Evolutionary conservation across 2,797 vertebrate species (phyloP).

Genomic region (Siniperca obscura): DNA sequence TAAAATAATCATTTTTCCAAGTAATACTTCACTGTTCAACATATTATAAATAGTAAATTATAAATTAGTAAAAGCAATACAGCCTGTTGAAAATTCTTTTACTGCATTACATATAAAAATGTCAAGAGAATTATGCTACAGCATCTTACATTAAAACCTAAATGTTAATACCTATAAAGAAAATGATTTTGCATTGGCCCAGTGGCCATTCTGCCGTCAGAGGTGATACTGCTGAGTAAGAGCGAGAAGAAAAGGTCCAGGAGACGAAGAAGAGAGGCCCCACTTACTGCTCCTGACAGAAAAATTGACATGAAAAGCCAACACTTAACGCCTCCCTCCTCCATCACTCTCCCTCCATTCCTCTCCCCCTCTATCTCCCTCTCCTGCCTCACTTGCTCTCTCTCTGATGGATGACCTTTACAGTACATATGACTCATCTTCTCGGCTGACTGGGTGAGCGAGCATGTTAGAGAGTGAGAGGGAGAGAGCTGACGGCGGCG

Average conservation of each 20-base stretch:
- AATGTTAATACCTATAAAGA: conserved; percentile 10
- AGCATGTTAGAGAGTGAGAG: conserved; percentile 36
- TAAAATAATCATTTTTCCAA: background rate
- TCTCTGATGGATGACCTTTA: conserved; percentile 73
- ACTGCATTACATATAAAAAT: background rate
- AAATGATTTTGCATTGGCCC: background rate
- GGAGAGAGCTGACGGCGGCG: conserved; percentile 24
- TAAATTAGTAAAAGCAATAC: background rate
- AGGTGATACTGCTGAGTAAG: conserved; percentile 19
- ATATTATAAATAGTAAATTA: background rate
- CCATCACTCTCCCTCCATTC: conserved; percentile 52
- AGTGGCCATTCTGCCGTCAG: conserved; percentile 13
- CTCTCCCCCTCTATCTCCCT: conserved; percentile 37
- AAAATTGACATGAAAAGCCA: conserved; percentile 67
- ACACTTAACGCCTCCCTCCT: conserved; percentile 68
- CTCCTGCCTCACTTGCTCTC: background rate
- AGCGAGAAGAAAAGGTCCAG: conserved; percentile 27
- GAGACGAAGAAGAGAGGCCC: conserved; percentile 47
- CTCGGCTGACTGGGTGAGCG: conserved; percentile 48
- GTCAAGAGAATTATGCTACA: background rate
- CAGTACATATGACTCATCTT: conserved; percentile 70
- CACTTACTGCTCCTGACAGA: conserved; percentile 70
- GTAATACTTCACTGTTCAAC: background rate
- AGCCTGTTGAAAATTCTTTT: conserved; percentile 7
- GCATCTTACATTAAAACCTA: background rate